phyloP scores from a whole-genome alignment of 2,797 vertebrate species.

The Merluccius polli region DNA sequence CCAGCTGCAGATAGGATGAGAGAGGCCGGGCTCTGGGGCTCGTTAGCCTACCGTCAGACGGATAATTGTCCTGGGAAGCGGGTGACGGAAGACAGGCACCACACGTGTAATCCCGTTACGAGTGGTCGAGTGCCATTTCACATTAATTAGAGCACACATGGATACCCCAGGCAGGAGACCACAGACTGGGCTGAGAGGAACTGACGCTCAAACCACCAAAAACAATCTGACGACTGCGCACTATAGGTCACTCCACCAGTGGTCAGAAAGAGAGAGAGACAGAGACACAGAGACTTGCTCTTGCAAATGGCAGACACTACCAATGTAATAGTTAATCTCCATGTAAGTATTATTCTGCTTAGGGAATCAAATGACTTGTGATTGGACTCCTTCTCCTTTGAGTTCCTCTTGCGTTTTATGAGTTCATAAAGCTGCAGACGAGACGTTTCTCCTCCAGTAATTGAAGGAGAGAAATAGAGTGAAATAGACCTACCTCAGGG shows the following conservation, averaged over 20 bases:
- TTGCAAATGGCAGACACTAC: neutral
- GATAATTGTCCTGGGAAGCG: slow-evolving; percentile 50
- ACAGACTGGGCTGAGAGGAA: slow-evolving; percentile 32
- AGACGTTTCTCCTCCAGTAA: slow-evolving; percentile 23
- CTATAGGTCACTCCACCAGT: neutral
- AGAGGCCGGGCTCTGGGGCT: slow-evolving; percentile 33
- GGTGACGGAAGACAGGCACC: slow-evolving; percentile 33
- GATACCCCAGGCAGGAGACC: slow-evolving; percentile 8
- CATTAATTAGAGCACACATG: slow-evolving; percentile 33
- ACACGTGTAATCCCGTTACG: slow-evolving; percentile 60
- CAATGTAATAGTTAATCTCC: neutral
- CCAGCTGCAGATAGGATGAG: slow-evolving; percentile 42
- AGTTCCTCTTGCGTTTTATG: neutral
- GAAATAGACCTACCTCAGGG: slow-evolving; percentile 38
- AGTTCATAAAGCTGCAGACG: neutral
- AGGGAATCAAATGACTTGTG: neutral
- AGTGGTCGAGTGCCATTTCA: slow-evolving; percentile 33
- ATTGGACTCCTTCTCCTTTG: neutral
- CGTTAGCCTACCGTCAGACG: slow-evolving; percentile 47
- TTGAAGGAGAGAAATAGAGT: slow-evolving; percentile 35
- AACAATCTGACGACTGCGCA: neutral
- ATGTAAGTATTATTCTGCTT: neutral
- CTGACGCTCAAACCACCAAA: slow-evolving; percentile 47
- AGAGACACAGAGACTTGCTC: too few relatives aligned
- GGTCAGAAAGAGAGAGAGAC: slow-evolving; percentile 13